A percentile compares a stretch with the other conserved stretches of the same genome.
phyloP scores from a whole-genome alignment of 2,797 vertebrate genomes.

The Syngnathus acus region DNA sequence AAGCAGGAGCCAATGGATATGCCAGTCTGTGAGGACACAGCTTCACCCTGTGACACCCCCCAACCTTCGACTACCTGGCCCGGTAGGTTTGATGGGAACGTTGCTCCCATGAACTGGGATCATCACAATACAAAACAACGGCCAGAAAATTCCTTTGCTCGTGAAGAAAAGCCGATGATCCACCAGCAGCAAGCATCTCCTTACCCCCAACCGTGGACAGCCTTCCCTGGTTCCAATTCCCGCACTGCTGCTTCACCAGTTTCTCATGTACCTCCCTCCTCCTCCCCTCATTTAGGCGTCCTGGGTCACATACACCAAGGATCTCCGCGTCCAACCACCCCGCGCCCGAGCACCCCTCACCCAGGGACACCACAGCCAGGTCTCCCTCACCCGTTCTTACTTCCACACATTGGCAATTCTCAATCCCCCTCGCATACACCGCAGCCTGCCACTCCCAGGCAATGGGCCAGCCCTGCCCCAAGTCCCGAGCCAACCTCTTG shows the following conservation, averaged over 20 bases:
- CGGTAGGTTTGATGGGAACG: slow-evolving; percentile 71
- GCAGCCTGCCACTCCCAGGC: slow-evolving; percentile 51
- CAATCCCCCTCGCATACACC: slow-evolving; percentile 47
- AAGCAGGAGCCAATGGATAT: slow-evolving; percentile 88
- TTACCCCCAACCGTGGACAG: slow-evolving; percentile 73
- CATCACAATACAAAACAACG: slow-evolving; percentile 50
- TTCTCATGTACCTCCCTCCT: slow-evolving; percentile 52
- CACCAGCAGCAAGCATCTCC: slow-evolving; percentile 58
- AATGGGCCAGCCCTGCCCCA: slow-evolving; percentile 63
- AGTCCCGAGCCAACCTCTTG: slow-evolving; percentile 77
- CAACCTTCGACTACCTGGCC: slow-evolving; percentile 66
- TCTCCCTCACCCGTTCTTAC: not conserved
- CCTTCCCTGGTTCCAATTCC: slow-evolving; percentile 61
- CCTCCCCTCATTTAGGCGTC: slow-evolving; percentile 51
- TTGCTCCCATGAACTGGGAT: slow-evolving; percentile 72
- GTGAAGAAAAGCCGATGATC: slow-evolving; percentile 59
- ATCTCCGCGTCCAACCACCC: slow-evolving; percentile 23
- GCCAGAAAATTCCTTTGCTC: slow-evolving; percentile 46
- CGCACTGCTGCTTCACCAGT: slow-evolving; percentile 54
- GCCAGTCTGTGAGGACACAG: slow-evolving; percentile 58
- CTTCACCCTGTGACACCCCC: slow-evolving; percentile 42
- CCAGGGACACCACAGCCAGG: slow-evolving; percentile 45
- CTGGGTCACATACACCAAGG: slow-evolving; percentile 39
- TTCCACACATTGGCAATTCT: slow-evolving; percentile 40
- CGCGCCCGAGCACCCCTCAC: slow-evolving; percentile 31